A percentile compares a stretch with the other conserved stretches of the same genome.
Conservation (phyloP, 2,113 vertebrate genomes). For the Megaleporinus macrocephalus region DNA sequence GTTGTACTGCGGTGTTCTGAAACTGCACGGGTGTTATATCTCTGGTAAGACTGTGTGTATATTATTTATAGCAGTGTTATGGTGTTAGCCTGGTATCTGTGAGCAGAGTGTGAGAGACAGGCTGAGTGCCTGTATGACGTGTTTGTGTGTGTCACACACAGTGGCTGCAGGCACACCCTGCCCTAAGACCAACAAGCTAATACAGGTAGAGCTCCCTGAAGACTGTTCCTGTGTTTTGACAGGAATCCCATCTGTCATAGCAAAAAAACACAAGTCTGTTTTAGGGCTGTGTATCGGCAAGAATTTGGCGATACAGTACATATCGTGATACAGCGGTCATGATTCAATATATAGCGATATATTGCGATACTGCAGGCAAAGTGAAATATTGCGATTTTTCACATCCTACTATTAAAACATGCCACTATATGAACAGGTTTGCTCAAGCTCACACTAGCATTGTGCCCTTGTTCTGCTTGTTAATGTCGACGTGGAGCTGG, state of each 20-base stretch:
- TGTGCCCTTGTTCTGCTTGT: no score
- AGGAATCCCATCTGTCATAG: not conserved
- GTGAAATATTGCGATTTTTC: no score
- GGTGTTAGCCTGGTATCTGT: slow-evolving; percentile 18
- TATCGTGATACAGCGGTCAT: no score
- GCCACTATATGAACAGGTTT: no score
- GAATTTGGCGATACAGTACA: no score
- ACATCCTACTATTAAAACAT: no score
- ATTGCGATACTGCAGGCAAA: no score
- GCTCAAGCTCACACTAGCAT: no score
- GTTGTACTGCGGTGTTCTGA: not conserved
- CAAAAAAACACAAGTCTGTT: not conserved
- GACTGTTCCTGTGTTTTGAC: not conserved
- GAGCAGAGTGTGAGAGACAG: slow-evolving; percentile 25
- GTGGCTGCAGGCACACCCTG: slow-evolving; percentile 37
- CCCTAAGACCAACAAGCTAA: slow-evolving; percentile 20
- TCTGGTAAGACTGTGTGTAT: not conserved
- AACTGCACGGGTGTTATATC: not conserved
- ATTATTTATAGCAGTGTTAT: slow-evolving; percentile 42
- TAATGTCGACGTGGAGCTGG: no score
- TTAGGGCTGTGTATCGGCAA: no score
- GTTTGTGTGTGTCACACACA: slow-evolving; percentile 1
- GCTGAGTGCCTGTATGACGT: slow-evolving; percentile 5
- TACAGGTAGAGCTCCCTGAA: not conserved
- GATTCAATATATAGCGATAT: no score